A percentile compares a stretch with the other conserved stretches of the same genome.
Conservation (phyloP, 2,888 invertebrate species). For the Lepeophtheirus nordmannii region DNA sequence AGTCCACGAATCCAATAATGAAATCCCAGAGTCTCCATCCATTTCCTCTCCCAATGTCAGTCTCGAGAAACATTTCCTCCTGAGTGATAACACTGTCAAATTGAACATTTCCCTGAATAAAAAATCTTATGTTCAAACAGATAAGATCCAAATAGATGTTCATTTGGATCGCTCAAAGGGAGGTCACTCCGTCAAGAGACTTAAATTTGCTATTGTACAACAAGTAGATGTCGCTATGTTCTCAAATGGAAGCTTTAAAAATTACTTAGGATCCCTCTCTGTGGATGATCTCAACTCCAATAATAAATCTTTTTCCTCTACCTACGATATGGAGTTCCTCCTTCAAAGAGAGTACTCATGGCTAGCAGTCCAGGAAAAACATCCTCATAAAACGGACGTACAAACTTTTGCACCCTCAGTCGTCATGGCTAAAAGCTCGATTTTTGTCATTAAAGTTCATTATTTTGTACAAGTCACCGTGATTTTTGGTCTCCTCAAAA, state of each 20-base stretch:
- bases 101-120: conserved; percentile 18
- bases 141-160: background rate
- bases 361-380: conserved; percentile 19
- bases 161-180: background rate
- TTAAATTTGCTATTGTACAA: conserved; percentile 63
- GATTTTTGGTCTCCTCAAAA: conserved; percentile 11
- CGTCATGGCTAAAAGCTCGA: conserved; percentile 3
- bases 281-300: conserved; percentile 25
- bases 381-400: background rate
- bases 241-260: conserved; percentile 83
- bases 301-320: background rate
- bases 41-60: background rate
- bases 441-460: conserved; percentile 15
- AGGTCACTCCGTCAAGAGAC: conserved; percentile 15
- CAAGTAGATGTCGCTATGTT: conserved; percentile 89
- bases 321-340: conserved; percentile 1
- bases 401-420: conserved; percentile 16
- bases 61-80: conserved; percentile 13
- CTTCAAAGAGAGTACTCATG: conserved; percentile 16
- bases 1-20: background rate
- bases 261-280: conserved; percentile 48
- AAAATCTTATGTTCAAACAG: conserved; percentile 7
- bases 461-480: conserved; percentile 20
- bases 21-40: background rate
- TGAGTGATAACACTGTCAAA: background rate